These are phyloP conservation scores for Ciconia nigra DNA, from an alignment of 2,797 vertebrate species.

Conservation along the genomic window DNA sequence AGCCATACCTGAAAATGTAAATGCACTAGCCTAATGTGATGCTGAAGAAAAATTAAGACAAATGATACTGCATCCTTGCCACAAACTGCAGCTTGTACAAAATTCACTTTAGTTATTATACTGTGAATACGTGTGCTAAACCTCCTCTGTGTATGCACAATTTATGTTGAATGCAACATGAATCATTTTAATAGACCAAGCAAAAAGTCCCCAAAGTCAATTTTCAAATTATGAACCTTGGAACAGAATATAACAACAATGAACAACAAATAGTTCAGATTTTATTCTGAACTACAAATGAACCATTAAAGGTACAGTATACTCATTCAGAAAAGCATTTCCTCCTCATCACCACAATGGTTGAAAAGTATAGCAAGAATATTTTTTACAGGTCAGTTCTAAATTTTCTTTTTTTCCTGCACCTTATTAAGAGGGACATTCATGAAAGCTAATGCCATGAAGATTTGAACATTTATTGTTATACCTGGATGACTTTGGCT, in stretches of 20 bases:
- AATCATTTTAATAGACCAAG: conserved; percentile 96
- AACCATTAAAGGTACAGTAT: conserved; percentile 71
- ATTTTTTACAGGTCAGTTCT: conserved; percentile 3
- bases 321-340: conserved; percentile 47
- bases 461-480: neutral
- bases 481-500: neutral
- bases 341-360: neutral
- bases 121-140: conserved; percentile 77
- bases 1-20: conserved; percentile 85
- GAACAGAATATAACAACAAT: conserved; percentile 80
- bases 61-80: conserved; percentile 83
- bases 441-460: neutral
- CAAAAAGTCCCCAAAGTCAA: conserved; percentile 87
- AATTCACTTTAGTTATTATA: conserved; percentile 88
- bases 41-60: conserved; percentile 86
- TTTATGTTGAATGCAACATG: conserved; percentile 91
- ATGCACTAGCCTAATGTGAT: conserved; percentile 82
- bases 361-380: neutral
- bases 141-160: conserved; percentile 89
- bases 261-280: conserved; percentile 74
- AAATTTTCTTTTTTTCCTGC: neutral
- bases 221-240: conserved; percentile 90
- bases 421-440: neutral
- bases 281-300: conserved; percentile 71
- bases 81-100: conserved; percentile 82